phyloP scores from a whole-genome alignment of 2,888 invertebrate genomes.

The Leptinotarsa rubiginosa region DNA sequence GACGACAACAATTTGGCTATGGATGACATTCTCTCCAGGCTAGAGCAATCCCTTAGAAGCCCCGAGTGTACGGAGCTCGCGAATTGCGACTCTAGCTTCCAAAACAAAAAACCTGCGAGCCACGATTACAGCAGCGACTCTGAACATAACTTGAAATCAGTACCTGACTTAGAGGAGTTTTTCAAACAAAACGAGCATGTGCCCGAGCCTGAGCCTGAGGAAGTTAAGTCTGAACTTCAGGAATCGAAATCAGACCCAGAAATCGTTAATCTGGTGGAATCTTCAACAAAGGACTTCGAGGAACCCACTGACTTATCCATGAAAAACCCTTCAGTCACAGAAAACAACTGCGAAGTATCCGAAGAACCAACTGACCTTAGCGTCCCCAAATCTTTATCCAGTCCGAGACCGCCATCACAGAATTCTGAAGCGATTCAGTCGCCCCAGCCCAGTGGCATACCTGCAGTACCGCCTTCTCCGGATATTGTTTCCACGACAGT shows the following conservation, averaged over 20 bases:
- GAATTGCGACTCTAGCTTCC: conserved; percentile 43
- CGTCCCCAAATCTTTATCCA: conserved; percentile 69
- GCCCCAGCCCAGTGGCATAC: conserved; percentile 79
- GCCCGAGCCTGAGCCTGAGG: conserved; percentile 49
- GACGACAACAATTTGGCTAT: conserved; percentile 66
- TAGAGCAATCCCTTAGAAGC: conserved; percentile 72
- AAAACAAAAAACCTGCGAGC: conserved; percentile 38
- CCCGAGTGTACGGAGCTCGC: conserved; percentile 57
- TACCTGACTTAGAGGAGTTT: conserved; percentile 48
- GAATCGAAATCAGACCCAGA: conserved; percentile 34
- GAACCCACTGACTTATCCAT: conserved; percentile 60
- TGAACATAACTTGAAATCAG: conserved; percentile 47
- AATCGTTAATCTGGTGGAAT: conserved; percentile 42
- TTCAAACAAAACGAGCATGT: conserved; percentile 58
- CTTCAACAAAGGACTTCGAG: conserved; percentile 49
- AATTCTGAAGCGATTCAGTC: conserved; percentile 81
- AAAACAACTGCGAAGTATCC: conserved; percentile 14
- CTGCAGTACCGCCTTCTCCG: conserved; percentile 77
- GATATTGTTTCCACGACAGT: conserved; percentile 71
- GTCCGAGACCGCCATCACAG: conserved; percentile 74
- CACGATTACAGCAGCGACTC: conserved; percentile 42
- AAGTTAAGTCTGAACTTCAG: conserved; percentile 38
- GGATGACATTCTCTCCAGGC: conserved; percentile 73
- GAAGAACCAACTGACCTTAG: conserved; percentile 71
- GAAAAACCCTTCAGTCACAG: conserved; percentile 36